Conservation (phyloP, 2,113 vertebrate genomes). For the Sardina pilchardus region DNA sequence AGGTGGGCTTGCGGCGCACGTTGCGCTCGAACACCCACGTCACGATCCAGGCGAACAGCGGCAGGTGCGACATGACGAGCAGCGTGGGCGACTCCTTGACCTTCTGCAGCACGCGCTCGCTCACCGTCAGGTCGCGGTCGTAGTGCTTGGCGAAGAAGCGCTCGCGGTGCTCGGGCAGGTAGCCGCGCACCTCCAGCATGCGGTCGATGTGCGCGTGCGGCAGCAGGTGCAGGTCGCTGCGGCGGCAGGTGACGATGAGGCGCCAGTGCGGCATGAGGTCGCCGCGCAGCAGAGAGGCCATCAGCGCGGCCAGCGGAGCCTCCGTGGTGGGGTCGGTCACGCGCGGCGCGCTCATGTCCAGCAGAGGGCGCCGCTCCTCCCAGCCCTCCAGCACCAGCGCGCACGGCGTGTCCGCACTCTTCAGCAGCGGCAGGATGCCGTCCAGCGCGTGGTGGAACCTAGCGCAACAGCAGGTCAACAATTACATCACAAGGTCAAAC, state of each 20-base stretch:
- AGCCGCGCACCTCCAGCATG: constrained; percentile 56
- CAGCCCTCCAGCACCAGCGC: constrained; percentile 71
- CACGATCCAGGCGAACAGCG: constrained; percentile 70
- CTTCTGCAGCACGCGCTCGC: constrained; percentile 41
- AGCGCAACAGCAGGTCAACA: too few relatives aligned
- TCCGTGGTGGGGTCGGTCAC: constrained; percentile 44
- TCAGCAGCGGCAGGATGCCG: constrained; percentile 30
- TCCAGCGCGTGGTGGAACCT: constrained; percentile 37
- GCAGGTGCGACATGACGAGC: constrained; percentile 56
- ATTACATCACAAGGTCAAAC: too few relatives aligned
- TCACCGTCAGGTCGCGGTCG: neutral
- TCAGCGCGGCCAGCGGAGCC: constrained; percentile 52
- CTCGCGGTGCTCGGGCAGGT: constrained; percentile 63
- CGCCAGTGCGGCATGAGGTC: constrained; percentile 54
- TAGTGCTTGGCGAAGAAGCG: constrained; percentile 62
- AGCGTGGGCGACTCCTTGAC: constrained; percentile 56
- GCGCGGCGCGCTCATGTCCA: constrained; percentile 62
- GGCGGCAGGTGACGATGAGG: constrained; percentile 68
- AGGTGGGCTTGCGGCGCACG: constrained; percentile 19
- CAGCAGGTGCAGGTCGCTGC: constrained; percentile 53
- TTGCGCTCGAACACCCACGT: constrained; percentile 51
- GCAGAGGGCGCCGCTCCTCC: constrained; percentile 58
- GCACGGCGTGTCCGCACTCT: constrained; percentile 49
- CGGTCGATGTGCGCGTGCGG: constrained; percentile 57
- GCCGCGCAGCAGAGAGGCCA: constrained; percentile 69